Base-by-base conservation (phyloP, 35 echinoderm and acorn worm genomes). In the Heliocidaris erythrogramma region DNA sequence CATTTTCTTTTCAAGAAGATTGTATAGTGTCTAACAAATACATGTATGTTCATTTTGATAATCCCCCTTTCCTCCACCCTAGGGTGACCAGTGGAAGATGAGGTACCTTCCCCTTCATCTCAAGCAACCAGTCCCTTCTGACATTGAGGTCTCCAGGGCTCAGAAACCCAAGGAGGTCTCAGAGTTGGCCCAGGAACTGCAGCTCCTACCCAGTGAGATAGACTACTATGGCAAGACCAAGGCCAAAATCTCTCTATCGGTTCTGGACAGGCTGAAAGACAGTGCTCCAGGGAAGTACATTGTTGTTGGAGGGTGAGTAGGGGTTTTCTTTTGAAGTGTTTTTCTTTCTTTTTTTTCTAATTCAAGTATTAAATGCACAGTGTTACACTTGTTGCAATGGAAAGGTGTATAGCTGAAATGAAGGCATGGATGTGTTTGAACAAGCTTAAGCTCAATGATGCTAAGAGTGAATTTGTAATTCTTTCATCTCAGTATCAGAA, bases 151-250 rank as follows among this genome's bases (percentile, higher is more conserved):
- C 32, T 99, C 97, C 9, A 94, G 98, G 69, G 97, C 98, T 35
- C 98, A 99, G 59, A 96, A 94, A 94, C 96, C 98, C n/a, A 99
- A 99, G 94, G 88, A 99, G 60, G 95, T 99, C 7, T 94, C 98
- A n/a, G 98, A 99, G 59, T 50, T 99, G 4, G 95, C 97, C 48
- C 93, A 99, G 59, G 98, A 99, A 94, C 88, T 99, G 85, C 69
- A 94, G 30, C 96, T 99, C 60, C 94, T 99, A 29, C 98, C 98
- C 11, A 94, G 96, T 60, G 98, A 99, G 56, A 96, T 99, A 48
- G 98, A 99, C 52, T 99, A 95, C 95, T 99, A 99, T 94, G 98
- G 98, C 48, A 97, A 96, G 94, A 97, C 96, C 92, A 99, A 99
- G 90, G 98, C 98, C 69, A 99, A 99, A 60, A 95, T 99, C 5